Conservation (phyloP, 2,888 invertebrate species). For the Ryuthela nishihirai region DNA sequence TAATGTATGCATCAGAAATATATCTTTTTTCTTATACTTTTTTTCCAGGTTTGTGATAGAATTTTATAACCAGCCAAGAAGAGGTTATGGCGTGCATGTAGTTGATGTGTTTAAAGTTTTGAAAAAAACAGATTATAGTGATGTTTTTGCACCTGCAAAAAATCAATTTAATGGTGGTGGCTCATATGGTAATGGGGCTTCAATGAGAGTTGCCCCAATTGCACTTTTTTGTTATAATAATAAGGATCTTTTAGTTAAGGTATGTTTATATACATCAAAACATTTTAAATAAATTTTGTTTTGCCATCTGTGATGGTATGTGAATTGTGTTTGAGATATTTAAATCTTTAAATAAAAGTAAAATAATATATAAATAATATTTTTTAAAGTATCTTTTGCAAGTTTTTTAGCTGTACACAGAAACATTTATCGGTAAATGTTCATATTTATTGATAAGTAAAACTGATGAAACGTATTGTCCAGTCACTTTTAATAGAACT, state of each 20-base stretch:
- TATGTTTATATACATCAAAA: constrained; percentile 44
- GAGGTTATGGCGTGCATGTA: constrained; percentile 65
- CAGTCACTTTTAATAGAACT: no score
- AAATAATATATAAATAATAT: no score
- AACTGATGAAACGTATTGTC: no score
- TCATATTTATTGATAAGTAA: no score
- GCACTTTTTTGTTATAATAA: constrained; percentile 58
- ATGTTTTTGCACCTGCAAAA: constrained; percentile 62
- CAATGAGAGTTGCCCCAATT: constrained; percentile 67
- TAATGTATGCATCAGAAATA: constrained; percentile 1
- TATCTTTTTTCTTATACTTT: not conserved
- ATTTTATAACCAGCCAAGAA: constrained; percentile 59
- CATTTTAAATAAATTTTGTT: constrained; percentile 53
- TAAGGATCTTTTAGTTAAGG: constrained; percentile 49
- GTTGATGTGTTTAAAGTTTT: constrained; percentile 56
- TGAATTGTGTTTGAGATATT: not conserved
- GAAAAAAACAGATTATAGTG: constrained; percentile 54
- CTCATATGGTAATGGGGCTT: constrained; percentile 73
- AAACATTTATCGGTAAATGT: no score
- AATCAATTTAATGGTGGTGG: constrained; percentile 65
- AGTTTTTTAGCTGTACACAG: no score
- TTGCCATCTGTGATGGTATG: not conserved
- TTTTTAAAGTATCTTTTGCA: no score
- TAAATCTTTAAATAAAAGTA: no score
- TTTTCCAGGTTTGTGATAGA: constrained; percentile 59